phyloP scores from a whole-genome alignment of 2,888 invertebrate species.

The Neoaliturus tenellus region DNA sequence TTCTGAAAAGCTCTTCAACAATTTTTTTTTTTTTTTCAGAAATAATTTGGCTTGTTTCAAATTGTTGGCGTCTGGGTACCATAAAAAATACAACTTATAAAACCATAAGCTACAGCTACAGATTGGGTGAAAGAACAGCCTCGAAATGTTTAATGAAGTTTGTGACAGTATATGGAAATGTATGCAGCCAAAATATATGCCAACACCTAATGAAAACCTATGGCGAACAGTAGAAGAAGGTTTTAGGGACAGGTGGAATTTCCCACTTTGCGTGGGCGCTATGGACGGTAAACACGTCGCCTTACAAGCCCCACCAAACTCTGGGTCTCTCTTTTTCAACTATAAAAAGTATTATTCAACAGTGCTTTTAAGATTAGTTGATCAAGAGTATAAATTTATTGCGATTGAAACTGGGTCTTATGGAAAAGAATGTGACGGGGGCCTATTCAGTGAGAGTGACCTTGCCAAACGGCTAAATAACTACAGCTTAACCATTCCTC shows the following conservation, averaged over 20 bases:
- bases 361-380: conserved; percentile 57
- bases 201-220: background rate
- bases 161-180: conserved; percentile 14
- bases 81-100: too few relatives aligned
- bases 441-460: conserved; percentile 55
- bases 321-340: background rate
- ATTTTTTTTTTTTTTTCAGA: too few relatives aligned
- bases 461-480: background rate
- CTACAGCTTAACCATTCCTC: too few relatives aligned
- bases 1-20: too few relatives aligned
- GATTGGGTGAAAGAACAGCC: conserved; percentile 7
- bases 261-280: background rate
- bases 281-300: too few relatives aligned
- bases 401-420: conserved; percentile 41
- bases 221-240: background rate
- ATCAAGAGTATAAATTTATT: conserved; percentile 58
- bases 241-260: background rate
- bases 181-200: conserved; percentile 33
- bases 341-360: conserved; percentile 16
- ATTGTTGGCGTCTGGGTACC: too few relatives aligned
- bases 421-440: conserved; percentile 59
- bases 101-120: conserved; percentile 40
- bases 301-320: too few relatives aligned
- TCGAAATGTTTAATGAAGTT: conserved; percentile 4
- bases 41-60: too few relatives aligned